Evolutionary conservation across 2,797 vertebrate genomes (phyloP).

Genomic region (Sternotherus odoratus): DNA sequence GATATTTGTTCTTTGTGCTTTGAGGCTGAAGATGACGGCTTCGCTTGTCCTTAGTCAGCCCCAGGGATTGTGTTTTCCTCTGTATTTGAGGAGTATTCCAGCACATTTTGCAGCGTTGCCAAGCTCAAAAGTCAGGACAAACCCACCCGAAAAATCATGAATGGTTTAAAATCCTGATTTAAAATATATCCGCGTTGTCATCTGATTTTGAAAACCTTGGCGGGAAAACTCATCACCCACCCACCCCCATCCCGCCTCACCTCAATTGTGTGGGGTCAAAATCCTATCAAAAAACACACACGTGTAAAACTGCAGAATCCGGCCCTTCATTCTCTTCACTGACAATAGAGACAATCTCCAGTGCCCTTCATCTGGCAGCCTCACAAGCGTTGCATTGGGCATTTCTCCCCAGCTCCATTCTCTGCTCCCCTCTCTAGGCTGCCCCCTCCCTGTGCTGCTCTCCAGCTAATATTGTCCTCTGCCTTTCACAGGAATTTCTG

Average conservation of each 20-base stretch:
- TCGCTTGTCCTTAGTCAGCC: background rate
- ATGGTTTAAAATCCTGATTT: background rate
- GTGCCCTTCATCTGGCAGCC: background rate
- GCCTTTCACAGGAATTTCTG: background rate
- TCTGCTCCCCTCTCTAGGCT: background rate
- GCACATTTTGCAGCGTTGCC: accelerated
- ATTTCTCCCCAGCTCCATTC: background rate
- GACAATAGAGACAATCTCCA: background rate
- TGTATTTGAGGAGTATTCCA: accelerated
- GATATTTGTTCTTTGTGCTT: background rate
- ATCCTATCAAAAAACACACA: background rate
- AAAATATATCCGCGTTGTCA: background rate
- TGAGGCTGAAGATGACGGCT: background rate
- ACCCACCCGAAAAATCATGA: background rate
- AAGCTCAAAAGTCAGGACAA: background rate
- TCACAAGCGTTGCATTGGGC: background rate
- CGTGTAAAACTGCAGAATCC: background rate
- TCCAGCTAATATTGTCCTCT: accelerated
- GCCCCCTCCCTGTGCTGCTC: background rate
- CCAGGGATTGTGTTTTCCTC: background rate
- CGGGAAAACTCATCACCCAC: background rate
- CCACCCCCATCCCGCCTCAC: background rate
- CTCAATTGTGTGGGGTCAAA: background rate
- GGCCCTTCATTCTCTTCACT: background rate
- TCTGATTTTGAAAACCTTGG: background rate